phyloP scores from a whole-genome alignment of 2,113 vertebrate species.

The Ctenodactylus gundi region DNA sequence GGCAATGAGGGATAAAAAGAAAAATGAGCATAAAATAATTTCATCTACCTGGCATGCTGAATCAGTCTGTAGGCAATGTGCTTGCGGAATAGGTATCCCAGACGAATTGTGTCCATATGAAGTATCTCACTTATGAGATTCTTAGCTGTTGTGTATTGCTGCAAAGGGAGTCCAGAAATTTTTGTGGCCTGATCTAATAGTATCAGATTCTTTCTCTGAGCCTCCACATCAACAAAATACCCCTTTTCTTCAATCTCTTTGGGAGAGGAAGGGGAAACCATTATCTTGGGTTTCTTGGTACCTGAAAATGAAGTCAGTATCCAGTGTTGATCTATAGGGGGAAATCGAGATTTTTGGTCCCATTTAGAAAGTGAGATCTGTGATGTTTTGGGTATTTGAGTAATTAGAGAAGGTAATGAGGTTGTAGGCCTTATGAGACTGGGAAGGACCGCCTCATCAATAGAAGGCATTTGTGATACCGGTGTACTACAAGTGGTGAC shows the following conservation, averaged over 20 bases:
- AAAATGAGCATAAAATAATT: not conserved
- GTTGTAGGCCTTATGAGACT: not conserved
- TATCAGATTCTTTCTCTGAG: conserved; percentile 74
- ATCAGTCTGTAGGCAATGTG: conserved; percentile 75
- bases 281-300: conserved; percentile 38
- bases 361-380: conserved; percentile 12
- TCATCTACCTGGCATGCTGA: conserved; percentile 75
- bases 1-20: conserved; percentile 19
- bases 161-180: conserved; percentile 36
- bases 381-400: not conserved
- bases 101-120: conserved; percentile 47
- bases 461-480: not conserved
- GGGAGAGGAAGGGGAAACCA: not conserved
- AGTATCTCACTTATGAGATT: conserved; percentile 67
- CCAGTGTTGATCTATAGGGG: conserved; percentile 45
- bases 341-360: conserved; percentile 29
- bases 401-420: not conserved
- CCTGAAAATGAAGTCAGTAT: conserved; percentile 21
- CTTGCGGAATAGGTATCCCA: conserved; percentile 76
- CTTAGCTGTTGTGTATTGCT: conserved; percentile 44
- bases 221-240: conserved; percentile 75
- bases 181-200: conserved; percentile 66
- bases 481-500: not conserved
- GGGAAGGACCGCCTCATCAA: not conserved
- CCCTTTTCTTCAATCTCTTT: conserved; percentile 44